A percentile compares a stretch with the other conserved stretches of the same genome.
Conservation (phyloP, 2,888 invertebrate genomes). For the Ormyrus nitidulus region DNA sequence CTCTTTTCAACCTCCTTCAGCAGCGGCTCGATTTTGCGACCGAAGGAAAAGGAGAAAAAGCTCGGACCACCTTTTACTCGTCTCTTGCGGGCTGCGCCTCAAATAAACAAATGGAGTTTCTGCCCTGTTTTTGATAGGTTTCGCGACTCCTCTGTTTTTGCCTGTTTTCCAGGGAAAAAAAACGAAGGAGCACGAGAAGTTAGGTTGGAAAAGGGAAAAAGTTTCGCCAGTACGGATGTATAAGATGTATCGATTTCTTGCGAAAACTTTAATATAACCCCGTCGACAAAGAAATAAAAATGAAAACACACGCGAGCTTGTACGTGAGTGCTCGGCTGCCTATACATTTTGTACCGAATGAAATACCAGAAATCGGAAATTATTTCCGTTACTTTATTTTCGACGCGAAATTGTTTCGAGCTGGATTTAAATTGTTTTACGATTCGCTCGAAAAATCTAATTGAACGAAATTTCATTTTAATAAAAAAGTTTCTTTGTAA, state of each 20-base stretch:
- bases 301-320: not conserved
- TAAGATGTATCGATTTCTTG: constrained; percentile 37
- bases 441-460: no score
- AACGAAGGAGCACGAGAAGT: constrained; percentile 6
- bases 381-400: no score
- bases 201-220: constrained; percentile 10
- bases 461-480: no score
- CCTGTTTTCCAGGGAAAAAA: not conserved
- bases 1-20: constrained; percentile 10
- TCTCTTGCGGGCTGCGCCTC: not conserved
- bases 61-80: not conserved
- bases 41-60: not conserved
- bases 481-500: no score
- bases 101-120: constrained; percentile 49
- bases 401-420: no score
- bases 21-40: not conserved
- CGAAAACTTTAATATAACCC: constrained; percentile 41
- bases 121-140: constrained; percentile 44
- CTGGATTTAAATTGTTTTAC: no score
- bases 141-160: not conserved
- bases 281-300: constrained; percentile 24
- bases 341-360: not conserved
- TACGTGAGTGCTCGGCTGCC: not conserved
- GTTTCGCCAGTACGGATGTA: constrained; percentile 26
- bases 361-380: not conserved